A percentile compares a stretch with the other conserved stretches of the same genome.
Conservation (phyloP, 2,888 invertebrate genomes). For the Acleris sparsana region DNA sequence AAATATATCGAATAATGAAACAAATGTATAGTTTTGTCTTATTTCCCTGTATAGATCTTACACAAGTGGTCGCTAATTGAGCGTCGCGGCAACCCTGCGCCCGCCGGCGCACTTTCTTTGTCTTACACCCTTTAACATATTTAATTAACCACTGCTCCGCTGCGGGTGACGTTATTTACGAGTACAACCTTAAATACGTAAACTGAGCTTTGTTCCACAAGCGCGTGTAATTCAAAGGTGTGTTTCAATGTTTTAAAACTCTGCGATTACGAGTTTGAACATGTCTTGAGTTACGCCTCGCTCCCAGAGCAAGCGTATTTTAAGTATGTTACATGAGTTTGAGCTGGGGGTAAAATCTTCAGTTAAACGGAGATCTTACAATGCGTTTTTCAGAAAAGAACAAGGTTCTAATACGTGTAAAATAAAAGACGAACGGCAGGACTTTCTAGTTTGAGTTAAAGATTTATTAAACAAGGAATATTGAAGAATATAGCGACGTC, state of each 20-base stretch:
- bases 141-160: conserved; percentile 62
- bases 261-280: conserved; percentile 28
- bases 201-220: conserved; percentile 31
- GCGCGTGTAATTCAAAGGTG: conserved; percentile 35
- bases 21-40: not conserved
- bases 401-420: no score
- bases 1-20: not conserved
- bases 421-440: not conserved
- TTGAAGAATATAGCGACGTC: conserved; percentile 8
- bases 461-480: not conserved
- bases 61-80: conserved; percentile 6
- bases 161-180: conserved; percentile 34
- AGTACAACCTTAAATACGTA: conserved; percentile 33
- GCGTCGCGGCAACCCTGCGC: conserved; percentile 16
- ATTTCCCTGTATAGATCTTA: not conserved
- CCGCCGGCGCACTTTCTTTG: conserved; percentile 58
- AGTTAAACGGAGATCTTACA: no score
- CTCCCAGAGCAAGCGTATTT: not conserved
- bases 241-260: conserved; percentile 33
- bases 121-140: conserved; percentile 65
- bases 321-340: not conserved
- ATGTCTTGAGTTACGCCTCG: conserved; percentile 26
- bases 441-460: not conserved
- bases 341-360: not conserved
- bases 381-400: no score